Evolutionary conservation across 2,797 vertebrate species (phyloP).

Genomic region (Rhinella marina): DNA sequence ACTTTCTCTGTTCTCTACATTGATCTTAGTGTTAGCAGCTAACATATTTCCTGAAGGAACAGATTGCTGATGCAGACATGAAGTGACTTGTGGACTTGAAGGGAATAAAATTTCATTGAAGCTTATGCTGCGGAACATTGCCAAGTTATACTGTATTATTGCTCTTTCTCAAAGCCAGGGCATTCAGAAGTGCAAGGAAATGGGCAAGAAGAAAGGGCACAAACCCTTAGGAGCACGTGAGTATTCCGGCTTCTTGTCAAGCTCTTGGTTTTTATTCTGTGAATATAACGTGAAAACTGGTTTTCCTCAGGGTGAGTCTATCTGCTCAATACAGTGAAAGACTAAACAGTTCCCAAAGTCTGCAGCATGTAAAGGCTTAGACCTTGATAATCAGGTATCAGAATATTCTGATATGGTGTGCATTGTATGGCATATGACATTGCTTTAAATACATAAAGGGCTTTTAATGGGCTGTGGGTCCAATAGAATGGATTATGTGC

Average conservation of each 20-base stretch:
- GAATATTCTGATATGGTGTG: not conserved
- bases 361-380: not conserved
- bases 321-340: not conserved
- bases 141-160: not conserved
- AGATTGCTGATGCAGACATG: constrained; percentile 26
- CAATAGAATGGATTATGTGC: constrained; percentile 62
- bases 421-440: not conserved
- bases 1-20: not conserved
- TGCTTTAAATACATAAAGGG: constrained; percentile 60
- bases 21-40: not conserved
- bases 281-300: not conserved
- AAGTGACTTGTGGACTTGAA: constrained; percentile 8
- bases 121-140: not conserved
- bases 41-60: constrained; percentile 1
- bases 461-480: constrained; percentile 53
- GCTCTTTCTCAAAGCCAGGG: not conserved
- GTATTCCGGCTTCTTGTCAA: constrained; percentile 2
- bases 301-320: not conserved
- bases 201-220: constrained; percentile 24
- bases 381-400: not conserved
- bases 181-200: not conserved
- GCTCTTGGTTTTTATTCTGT: not conserved
- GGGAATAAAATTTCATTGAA: not conserved
- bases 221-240: not conserved
- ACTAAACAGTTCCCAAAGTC: not conserved